phyloP scores from a whole-genome alignment of 2,888 invertebrate species.

The Scotopteryx bipunctaria region DNA sequence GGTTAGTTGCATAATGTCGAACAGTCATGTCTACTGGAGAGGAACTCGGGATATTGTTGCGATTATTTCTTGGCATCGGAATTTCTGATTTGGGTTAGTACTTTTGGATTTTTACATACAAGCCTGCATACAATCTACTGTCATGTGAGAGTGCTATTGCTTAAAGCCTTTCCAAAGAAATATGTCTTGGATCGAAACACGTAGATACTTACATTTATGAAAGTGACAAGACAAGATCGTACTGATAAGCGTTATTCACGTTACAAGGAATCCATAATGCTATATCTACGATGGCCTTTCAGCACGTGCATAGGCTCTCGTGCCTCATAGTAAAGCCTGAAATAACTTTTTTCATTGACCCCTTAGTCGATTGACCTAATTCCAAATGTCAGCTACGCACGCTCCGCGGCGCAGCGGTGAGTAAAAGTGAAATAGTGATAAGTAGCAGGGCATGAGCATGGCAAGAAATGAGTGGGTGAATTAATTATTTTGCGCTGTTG shows the following conservation, averaged over 20 bases:
- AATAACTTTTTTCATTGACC: conserved; percentile 42
- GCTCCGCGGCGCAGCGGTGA: conserved; percentile 19
- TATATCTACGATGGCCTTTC: conserved; percentile 16
- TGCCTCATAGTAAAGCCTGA: conserved; percentile 35
- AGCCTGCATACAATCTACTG: too few relatives aligned
- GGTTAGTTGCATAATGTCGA: conserved; percentile 27
- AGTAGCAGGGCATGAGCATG: conserved; percentile 11
- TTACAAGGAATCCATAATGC: conserved; percentile 19
- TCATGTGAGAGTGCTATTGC: too few relatives aligned
- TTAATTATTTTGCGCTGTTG: conserved; percentile 1
- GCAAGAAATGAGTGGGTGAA: not conserved
- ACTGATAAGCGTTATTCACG: conserved; percentile 17
- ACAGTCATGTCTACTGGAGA: conserved; percentile 12
- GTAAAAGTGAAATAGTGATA: conserved; percentile 26
- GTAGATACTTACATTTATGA: conserved; percentile 3
- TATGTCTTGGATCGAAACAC: not conserved
- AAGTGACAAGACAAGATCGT: conserved; percentile 9
- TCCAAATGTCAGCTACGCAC: conserved; percentile 40
- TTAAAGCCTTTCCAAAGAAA: not conserved
- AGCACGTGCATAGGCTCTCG: conserved; percentile 27
- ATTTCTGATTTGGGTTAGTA: not conserved
- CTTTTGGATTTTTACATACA: not conserved
- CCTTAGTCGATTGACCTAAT: conserved; percentile 38
- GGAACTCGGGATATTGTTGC: conserved; percentile 13
- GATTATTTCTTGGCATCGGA: conserved; percentile 9